Percentiles rank a stretch among this genome's conserved stretches.
phyloP scores from a whole-genome alignment of 2,797 vertebrate species.

The Sardinella longiceps region DNA sequence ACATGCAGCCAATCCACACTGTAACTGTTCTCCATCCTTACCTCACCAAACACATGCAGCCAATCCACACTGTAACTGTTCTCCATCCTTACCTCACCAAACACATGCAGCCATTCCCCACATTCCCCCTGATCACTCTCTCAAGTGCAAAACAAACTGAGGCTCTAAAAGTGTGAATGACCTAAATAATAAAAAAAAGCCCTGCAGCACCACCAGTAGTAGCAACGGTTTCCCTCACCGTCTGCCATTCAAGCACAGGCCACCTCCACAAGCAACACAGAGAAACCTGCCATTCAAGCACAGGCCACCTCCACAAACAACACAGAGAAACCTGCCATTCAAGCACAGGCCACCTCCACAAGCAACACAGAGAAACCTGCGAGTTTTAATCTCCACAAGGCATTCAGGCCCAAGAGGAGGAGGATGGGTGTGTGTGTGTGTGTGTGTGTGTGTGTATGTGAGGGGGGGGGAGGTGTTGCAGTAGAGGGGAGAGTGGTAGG shows the following conservation, averaged over 20 bases:
- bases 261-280: slow-evolving; percentile 82
- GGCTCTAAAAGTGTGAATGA: slow-evolving; percentile 71
- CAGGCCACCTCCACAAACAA: no score
- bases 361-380: slow-evolving; percentile 86
- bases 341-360: no score
- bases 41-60: no score
- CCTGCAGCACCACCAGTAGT: slow-evolving; percentile 64
- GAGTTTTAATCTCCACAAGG: slow-evolving; percentile 84
- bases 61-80: no score
- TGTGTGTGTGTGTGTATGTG: no score
- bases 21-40: no score
- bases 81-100: background rate
- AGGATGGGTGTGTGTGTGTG: no score
- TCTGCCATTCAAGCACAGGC: slow-evolving; percentile 72
- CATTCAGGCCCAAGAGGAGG: slow-evolving; percentile 80
- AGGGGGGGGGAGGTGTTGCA: background rate
- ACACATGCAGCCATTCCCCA: slow-evolving; percentile 25
- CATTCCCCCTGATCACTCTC: slow-evolving; percentile 75
- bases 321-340: slow-evolving; percentile 85
- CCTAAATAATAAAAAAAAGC: slow-evolving; percentile 73
- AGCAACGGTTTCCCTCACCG: slow-evolving; percentile 69
- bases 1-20: no score
- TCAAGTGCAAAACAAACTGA: slow-evolving; percentile 84
- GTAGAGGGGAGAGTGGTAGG: background rate
- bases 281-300: no score